Percentiles rank a stretch among this genome's conserved stretches.
These are phyloP conservation scores for Plectropomus leopardus DNA, from an alignment of 2,113 vertebrate species.

Conservation along the genomic window DNA sequence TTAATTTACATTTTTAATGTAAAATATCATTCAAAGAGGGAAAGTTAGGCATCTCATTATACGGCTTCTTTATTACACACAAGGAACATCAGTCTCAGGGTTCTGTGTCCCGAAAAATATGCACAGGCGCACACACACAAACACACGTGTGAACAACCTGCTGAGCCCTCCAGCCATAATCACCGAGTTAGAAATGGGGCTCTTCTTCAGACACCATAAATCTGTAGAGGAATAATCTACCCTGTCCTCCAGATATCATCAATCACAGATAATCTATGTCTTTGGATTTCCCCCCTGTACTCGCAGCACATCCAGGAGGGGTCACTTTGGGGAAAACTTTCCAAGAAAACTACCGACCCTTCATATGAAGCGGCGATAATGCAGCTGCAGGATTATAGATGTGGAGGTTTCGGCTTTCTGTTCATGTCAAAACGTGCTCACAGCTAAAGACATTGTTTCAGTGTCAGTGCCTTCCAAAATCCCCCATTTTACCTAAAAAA, in stretches of 20 bases:
- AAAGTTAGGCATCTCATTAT: constrained; percentile 85
- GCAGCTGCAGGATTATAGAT: constrained; percentile 5
- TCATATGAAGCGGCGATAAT: not conserved
- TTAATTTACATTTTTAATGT: constrained; percentile 87
- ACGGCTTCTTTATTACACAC: constrained; percentile 77
- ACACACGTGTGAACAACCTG: constrained; percentile 59
- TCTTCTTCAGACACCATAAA: constrained; percentile 70
- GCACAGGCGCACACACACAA: constrained; percentile 43
- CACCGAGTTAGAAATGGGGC: constrained; percentile 57
- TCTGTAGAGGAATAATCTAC: constrained; percentile 66
- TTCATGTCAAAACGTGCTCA: not conserved
- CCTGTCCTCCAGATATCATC: constrained; percentile 70
- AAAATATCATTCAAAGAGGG: constrained; percentile 83
- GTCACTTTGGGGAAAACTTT: constrained; percentile 55
- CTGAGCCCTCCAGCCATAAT: constrained; percentile 67
- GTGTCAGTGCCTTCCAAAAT: not conserved
- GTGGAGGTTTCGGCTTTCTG: constrained; percentile 6
- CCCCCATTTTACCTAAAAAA: not conserved
- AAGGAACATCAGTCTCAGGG: constrained; percentile 74
- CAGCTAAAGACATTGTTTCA: not conserved
- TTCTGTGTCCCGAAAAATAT: constrained; percentile 60
- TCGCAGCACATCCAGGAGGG: constrained; percentile 9
- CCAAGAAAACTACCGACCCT: not conserved
- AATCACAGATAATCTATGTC: constrained; percentile 68
- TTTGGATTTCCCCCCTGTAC: constrained; percentile 16